Base-by-base conservation (phyloP, 2,113 vertebrate species). In the Sebastes schlegelii region DNA sequence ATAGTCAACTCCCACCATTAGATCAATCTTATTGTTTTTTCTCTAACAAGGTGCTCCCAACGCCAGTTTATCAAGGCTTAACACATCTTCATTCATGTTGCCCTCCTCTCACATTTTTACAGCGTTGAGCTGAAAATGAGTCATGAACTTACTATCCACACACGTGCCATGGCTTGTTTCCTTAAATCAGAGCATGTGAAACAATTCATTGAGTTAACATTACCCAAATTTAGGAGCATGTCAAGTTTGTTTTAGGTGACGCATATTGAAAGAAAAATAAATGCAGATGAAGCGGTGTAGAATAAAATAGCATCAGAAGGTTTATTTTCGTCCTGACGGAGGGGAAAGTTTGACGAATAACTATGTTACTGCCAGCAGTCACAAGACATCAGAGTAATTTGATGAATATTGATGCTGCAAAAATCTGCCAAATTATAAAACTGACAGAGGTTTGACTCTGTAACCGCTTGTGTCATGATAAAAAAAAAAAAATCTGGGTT, bases 121-220 rank as follows among this genome's bases (percentile, higher is more conserved):
- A 61, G 48, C 49, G 70, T 43, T 79, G 23, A 75, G 64, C 52
- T 26, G 40, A 71, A 64, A 84, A 58, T 81, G 84, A 86, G 65
- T 86, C 78, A 86, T 21, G 23, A 48, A 84, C 55, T 80, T 70
- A 60, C 46, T 40, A 81, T 75, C 61, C 52, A 63, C 69, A 84
- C 69, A 61, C 48, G n/a, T 42, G 81, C 64, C 19, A 55, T 54
- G 65, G 60, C 78, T 72, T 80, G 84, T n/a, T 86, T 77, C 77
- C 58, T 65, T 70, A 62, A 80, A 80, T 66, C 60, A 58, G 19
- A 84, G 46, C 51, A 43, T 62, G 40, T 66, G 64, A 78, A 86
- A 84, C 78, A 78, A 82, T 79, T 67, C 57, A 57, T 61, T 68
- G 16, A 34, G 26, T 34, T 34, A 34, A 34, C 26, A 34, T 34